Evolutionary conservation across 2,888 invertebrate genomes (phyloP).

Genomic region (Nasonovia ribisnigri): DNA sequence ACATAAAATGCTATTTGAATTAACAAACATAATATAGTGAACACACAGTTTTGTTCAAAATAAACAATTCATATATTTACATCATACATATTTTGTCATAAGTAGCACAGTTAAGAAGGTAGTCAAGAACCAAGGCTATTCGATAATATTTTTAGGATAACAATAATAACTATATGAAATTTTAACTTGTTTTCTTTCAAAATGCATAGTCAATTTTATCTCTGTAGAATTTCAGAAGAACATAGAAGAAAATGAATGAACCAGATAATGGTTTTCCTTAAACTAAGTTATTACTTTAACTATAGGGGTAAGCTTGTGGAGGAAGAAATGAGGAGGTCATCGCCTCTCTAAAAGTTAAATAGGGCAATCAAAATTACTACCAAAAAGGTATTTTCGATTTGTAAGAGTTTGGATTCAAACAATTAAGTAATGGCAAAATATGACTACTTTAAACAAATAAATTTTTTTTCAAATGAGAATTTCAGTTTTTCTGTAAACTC

Average conservation of each 20-base stretch:
- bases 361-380: neutral
- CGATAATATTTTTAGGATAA: neutral
- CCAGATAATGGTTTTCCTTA: neutral
- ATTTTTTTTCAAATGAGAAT: neutral
- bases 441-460: neutral
- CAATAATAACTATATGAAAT: neutral
- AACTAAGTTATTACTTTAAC: neutral
- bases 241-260: neutral
- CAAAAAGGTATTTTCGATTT: neutral
- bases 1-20: constrained; percentile 4
- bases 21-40: neutral
- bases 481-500: neutral
- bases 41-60: neutral
- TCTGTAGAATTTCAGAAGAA: neutral
- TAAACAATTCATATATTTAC: neutral
- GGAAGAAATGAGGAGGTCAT: neutral
- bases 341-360: too few relatives aligned
- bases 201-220: neutral
- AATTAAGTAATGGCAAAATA: neutral
- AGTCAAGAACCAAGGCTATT: neutral
- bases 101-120: neutral
- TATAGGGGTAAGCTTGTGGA: neutral
- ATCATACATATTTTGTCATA: neutral
- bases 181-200: neutral
- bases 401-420: neutral